phyloP scores from a whole-genome alignment of 2,797 vertebrate genomes.

The Myotis vivesi region DNA sequence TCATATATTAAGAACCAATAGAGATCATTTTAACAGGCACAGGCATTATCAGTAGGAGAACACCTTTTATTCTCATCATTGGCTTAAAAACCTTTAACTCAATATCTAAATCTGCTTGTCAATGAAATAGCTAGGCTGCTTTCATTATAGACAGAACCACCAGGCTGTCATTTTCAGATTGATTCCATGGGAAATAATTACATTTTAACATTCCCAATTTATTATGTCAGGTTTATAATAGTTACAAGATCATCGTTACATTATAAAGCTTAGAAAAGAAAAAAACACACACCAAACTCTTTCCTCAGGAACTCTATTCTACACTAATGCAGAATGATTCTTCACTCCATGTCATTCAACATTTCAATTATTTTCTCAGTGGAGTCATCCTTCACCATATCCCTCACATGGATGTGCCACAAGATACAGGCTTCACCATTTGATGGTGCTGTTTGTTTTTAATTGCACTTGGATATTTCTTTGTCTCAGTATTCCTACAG shows the following conservation, averaged over 20 bases:
- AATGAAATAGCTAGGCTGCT: not conserved
- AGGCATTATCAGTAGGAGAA: not conserved
- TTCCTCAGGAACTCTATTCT: not conserved
- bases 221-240: constrained; percentile 59
- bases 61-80: not conserved
- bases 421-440: not conserved
- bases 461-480: not conserved
- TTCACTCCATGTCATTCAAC: not conserved
- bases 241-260: constrained; percentile 39
- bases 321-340: not conserved
- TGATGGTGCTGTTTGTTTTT: not conserved
- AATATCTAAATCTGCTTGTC: constrained; percentile 9
- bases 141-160: constrained; percentile 39
- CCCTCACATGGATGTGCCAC: too few species aligned
- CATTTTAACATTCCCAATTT: constrained; percentile 61
- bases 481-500: too few species aligned
- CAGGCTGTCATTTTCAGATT: constrained; percentile 61
- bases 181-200: constrained; percentile 63
- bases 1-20: not conserved
- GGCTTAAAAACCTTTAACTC: not conserved
- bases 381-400: not conserved
- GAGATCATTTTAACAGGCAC: constrained; percentile 30
- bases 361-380: constrained; percentile 21
- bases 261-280: constrained; percentile 49
- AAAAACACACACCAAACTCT: not conserved